Evolutionary conservation across 2,888 invertebrate genomes (phyloP).

Genomic region (Sussaba pulchella): DNA sequence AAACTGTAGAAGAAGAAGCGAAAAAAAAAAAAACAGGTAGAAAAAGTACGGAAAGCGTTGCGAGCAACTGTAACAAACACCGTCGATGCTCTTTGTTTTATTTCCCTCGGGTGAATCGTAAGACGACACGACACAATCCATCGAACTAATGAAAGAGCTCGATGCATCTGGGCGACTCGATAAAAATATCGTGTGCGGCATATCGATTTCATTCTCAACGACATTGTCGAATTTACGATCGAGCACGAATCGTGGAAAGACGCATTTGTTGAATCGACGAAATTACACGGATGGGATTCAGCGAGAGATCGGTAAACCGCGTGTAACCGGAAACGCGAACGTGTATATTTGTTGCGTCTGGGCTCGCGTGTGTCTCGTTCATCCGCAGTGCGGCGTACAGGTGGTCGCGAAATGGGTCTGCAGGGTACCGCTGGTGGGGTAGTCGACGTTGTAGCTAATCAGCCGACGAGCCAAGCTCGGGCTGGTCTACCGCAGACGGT

Average conservation of each 20-base stretch:
- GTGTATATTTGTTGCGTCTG: too few species aligned
- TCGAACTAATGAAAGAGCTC: constrained; percentile 24
- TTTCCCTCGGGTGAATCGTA: constrained; percentile 36
- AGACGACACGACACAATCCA: background rate
- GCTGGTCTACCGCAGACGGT: constrained; percentile 36
- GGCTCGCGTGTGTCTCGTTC: background rate
- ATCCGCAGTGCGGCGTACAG: constrained; percentile 45
- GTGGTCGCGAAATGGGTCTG: constrained; percentile 49
- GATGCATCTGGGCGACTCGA: too few species aligned
- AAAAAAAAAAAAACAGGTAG: background rate
- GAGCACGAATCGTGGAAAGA: too few species aligned
- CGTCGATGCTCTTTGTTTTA: constrained; percentile 21
- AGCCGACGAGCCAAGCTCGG: constrained; percentile 43
- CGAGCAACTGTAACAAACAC: constrained; percentile 6
- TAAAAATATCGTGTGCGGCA: background rate
- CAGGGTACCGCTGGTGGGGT: constrained; percentile 2
- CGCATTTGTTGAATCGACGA: too few species aligned
- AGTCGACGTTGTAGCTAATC: constrained; percentile 53
- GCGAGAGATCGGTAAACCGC: too few species aligned
- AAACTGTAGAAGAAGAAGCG: background rate
- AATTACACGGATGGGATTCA: too few species aligned
- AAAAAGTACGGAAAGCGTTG: background rate
- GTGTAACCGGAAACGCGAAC: too few species aligned
- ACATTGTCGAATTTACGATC: background rate
- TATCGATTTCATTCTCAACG: background rate